phyloP scores from a whole-genome alignment of 2,797 vertebrate species.

The Phaenicophaeus curvirostris region DNA sequence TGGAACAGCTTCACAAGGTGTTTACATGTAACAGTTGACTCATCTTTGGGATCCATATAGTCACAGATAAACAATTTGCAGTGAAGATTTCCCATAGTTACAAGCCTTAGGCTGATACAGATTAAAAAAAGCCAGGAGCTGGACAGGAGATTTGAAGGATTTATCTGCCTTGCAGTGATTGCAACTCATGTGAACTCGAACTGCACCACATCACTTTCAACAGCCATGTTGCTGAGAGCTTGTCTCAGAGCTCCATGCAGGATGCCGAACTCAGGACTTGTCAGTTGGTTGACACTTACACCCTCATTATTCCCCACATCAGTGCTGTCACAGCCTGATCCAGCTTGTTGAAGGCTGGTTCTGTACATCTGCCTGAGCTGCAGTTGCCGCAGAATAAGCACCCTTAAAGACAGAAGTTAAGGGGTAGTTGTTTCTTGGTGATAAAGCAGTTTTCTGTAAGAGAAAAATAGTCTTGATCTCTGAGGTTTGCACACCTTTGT shows the following conservation, averaged over 20 bases:
- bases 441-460: not conserved
- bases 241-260: not conserved
- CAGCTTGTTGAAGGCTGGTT: not conserved
- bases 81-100: not conserved
- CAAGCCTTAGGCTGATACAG: not conserved
- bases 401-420: not conserved
- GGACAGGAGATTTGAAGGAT: not conserved
- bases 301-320: not conserved
- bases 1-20: not conserved
- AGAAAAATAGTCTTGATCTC: not conserved
- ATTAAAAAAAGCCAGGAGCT: not conserved
- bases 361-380: not conserved
- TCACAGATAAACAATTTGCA: not conserved
- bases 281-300: not conserved
- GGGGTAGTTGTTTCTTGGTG: not conserved
- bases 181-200: not conserved
- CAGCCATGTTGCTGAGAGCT: not conserved
- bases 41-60: not conserved
- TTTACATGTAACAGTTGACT: not conserved
- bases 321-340: not conserved
- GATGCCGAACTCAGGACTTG: not conserved
- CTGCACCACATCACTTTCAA: not conserved
- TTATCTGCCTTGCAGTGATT: not conserved
- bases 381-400: not conserved
- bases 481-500: fast-evolving